Base-by-base conservation (phyloP, 92 coral and sea anemone genomes). In the Phenganax marumi region DNA sequence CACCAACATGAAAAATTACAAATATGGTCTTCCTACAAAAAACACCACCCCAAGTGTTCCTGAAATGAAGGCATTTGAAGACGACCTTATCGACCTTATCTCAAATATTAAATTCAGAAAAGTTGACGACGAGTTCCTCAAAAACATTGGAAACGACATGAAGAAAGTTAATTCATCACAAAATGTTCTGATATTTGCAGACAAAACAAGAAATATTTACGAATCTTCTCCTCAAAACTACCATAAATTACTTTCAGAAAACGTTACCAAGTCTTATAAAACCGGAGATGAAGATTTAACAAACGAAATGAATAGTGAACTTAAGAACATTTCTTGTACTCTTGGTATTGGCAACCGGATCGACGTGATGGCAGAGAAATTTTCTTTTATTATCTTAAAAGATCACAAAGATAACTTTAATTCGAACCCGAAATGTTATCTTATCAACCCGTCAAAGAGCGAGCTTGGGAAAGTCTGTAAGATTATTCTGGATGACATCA, bases 201-300 rank as follows among this genome's bases (percentile, higher is more conserved):
- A 65, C 71, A 65, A 65, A 65, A 65, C 71, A 19, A 65, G 71
- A 65, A 65, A 65, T 22, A 26, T 65, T 65, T 65, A 65, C 8
- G 26, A 65, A 65, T 26, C 46, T 26, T 26, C 60, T 54, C 60
- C 60, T 12, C 14, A 54, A 54, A 54, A 12, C 60, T 54, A 54
- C 7, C 60, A 54, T 54, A 54, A 54, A 54, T n/a, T 54, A 54
- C 60, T 65, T 11, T 19, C 26, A 14, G 71, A 65, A 19, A 65
- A 65, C 71, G 8, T 65, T 22, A 65, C 26, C 18, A 65, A 65
- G 71, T 26, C 25, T 14, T 65, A 65, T 26, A 65, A 65, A 26
- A 65, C 25, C 26, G 71, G 26, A 22, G 71, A 65, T 19, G 46
- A 19, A 22, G 46, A 65, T 11, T 19, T 26, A 65, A 22, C 46